phyloP scores from a whole-genome alignment of 2,797 vertebrate species.

The Neostethus bicornis region DNA sequence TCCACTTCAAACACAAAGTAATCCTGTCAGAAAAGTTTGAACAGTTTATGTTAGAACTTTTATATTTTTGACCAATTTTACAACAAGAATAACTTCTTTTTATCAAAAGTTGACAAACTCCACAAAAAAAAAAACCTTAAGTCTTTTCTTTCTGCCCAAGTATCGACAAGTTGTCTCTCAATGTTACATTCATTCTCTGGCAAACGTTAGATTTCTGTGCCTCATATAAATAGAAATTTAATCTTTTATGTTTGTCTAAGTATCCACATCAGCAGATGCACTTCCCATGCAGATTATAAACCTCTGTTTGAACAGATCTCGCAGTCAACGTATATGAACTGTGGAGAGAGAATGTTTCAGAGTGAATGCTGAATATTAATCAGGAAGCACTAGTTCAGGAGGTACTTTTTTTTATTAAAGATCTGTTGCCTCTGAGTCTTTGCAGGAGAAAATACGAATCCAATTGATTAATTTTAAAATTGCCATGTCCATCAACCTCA shows the following conservation, averaged over 20 bases:
- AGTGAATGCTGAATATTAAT: slow-evolving; percentile 70
- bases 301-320: slow-evolving; percentile 81
- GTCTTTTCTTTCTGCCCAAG: slow-evolving; percentile 44
- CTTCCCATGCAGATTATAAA: slow-evolving; percentile 81
- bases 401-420: slow-evolving; percentile 66
- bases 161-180: slow-evolving; percentile 49
- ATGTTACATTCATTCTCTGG: slow-evolving; percentile 71
- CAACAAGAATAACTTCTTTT: slow-evolving; percentile 2
- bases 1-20: slow-evolving; percentile 40
- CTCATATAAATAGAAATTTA: slow-evolving; percentile 88
- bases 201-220: slow-evolving; percentile 76
- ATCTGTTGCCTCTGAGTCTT: slow-evolving; percentile 35
- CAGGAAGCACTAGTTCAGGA: slow-evolving; percentile 50
- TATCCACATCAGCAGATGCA: slow-evolving; percentile 80
- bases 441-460: slow-evolving; percentile 36
- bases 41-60: slow-evolving; percentile 14
- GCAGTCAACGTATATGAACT: slow-evolving; percentile 76
- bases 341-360: slow-evolving; percentile 60
- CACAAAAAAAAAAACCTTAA: slow-evolving; percentile 41
- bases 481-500: background rate
- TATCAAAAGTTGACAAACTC: slow-evolving; percentile 33
- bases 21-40: slow-evolving; percentile 38
- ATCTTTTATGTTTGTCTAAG: slow-evolving; percentile 85
- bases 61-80: slow-evolving; percentile 2
- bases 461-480: slow-evolving; percentile 33